Percentiles rank a stretch among this genome's conserved stretches.
phyloP scores from a whole-genome alignment of 2,113 vertebrate genomes.

The Clupea harengus region DNA sequence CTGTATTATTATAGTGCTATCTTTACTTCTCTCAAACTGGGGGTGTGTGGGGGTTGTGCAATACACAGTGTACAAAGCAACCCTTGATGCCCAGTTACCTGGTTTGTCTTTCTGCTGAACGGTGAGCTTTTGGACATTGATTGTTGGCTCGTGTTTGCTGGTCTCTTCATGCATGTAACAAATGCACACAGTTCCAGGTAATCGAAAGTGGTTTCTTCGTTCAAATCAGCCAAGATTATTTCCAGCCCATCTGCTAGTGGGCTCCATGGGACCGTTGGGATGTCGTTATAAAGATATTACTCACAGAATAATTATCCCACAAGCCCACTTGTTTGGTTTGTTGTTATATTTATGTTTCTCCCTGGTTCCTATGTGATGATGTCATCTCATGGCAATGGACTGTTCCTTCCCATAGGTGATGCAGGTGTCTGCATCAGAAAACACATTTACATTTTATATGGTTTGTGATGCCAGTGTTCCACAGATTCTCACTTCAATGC shows the following conservation, averaged over 20 bases:
- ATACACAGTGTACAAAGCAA: not conserved
- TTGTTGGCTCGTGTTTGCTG: not conserved
- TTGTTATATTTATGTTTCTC: not conserved
- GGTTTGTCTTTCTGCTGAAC: not conserved
- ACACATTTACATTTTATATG: not conserved
- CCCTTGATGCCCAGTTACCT: not conserved
- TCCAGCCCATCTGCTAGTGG: not conserved
- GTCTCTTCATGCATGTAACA: not conserved
- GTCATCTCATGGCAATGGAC: not conserved
- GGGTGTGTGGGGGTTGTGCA: not conserved
- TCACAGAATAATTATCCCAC: not conserved
- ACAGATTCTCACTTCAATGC: too few relatives aligned
- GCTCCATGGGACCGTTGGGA: not conserved
- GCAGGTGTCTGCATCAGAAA: not conserved
- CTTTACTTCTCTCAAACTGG: not conserved
- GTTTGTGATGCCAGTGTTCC: not conserved
- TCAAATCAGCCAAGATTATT: not conserved
- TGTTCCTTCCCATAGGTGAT: not conserved
- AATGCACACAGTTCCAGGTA: not conserved
- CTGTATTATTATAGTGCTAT: not conserved
- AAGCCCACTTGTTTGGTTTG: not conserved
- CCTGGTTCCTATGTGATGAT: constrained; percentile 2
- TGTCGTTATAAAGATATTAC: not conserved
- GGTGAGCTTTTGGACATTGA: not conserved
- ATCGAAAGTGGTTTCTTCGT: not conserved